Base-by-base conservation (phyloP, 2,797 vertebrate genomes). In the Pygocentrus nattereri region DNA sequence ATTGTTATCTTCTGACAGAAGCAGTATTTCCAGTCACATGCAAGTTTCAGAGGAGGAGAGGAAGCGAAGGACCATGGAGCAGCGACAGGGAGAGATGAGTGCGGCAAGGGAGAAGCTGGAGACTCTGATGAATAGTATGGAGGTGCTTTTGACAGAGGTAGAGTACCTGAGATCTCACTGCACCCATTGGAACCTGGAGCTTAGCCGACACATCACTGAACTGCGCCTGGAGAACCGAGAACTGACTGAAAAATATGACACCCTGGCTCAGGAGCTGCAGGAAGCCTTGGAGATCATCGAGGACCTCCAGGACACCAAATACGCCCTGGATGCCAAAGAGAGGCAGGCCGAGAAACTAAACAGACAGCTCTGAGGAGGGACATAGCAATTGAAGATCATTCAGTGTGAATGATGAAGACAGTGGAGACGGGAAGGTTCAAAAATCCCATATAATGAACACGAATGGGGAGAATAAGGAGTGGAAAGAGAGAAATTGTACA, bases 111-210 rank as follows among this genome's bases (percentile, higher is more conserved):
- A 92, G 80, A 94, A 93, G 19, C 89, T 96, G 89, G 95, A 96
- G 81, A 92, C 94, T 11, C 90, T 97, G 84, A 95, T 96, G 87
- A 96, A 93, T 84, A 95, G 93, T 91, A 96, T 96, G 95, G 95
- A 96, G 90, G 90, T 92, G 78, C 94, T 97, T 90, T 90, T 97
- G 81, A 92, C 91, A 0, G 95, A 97, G 54, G 95, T 97, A 81
- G 96, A 96, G 91, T 92, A 96, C 89, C 88, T 97, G 62, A 92
- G 96, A 87, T 89, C 90, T 81, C 92, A 94, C 82, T 96, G 95
- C 86, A 93, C 93, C 82, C 93, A 95, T 84, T 95, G 96, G 90
- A 95, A 93, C 0, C 90, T 92, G 1, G 94, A 95, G 86, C 92
- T 61, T 80, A 91, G 94, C 81, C 88, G 84, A 5, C 90, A 93